Percentiles rank a stretch among this genome's conserved stretches.
phyloP scores from a whole-genome alignment of 2,797 vertebrate genomes.

The Argyrosomus regius region DNA sequence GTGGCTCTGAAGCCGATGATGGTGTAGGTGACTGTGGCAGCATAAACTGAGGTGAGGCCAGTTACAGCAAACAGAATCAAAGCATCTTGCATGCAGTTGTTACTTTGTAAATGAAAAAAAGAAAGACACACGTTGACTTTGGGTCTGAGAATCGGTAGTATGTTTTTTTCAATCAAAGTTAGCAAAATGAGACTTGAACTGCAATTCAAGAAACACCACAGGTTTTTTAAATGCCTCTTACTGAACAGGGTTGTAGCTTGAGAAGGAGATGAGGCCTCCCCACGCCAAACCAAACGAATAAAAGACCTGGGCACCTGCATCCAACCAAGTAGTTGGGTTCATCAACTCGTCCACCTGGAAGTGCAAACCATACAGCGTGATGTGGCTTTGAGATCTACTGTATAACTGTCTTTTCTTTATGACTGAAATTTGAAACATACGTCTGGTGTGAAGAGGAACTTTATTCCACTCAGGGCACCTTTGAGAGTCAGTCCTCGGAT shows the following conservation, averaged over 20 bases:
- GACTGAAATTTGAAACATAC: conserved; percentile 78
- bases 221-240: conserved; percentile 80
- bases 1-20: conserved; percentile 98
- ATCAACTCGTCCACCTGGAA: conserved; percentile 89
- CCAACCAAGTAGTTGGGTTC: conserved; percentile 93
- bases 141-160: not conserved
- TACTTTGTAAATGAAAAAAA: conserved; percentile 80
- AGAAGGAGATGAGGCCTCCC: conserved; percentile 98
- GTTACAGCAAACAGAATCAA: conserved; percentile 91
- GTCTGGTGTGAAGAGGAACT: conserved; percentile 93
- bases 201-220: not conserved
- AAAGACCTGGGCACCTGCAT: conserved; percentile 96
- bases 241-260: conserved; percentile 97
- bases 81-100: conserved; percentile 94
- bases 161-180: not conserved
- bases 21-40: conserved; percentile 93
- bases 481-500: conserved; percentile 93
- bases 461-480: conserved; percentile 89
- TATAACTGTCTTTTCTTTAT: not conserved
- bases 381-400: not conserved
- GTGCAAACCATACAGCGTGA: not conserved
- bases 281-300: conserved; percentile 95
- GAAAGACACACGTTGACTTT: not conserved
- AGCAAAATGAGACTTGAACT: conserved; percentile 1
- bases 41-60: conserved; percentile 92